phyloP scores from a whole-genome alignment of 2,797 vertebrate genomes.

The Dipus sagitta region DNA sequence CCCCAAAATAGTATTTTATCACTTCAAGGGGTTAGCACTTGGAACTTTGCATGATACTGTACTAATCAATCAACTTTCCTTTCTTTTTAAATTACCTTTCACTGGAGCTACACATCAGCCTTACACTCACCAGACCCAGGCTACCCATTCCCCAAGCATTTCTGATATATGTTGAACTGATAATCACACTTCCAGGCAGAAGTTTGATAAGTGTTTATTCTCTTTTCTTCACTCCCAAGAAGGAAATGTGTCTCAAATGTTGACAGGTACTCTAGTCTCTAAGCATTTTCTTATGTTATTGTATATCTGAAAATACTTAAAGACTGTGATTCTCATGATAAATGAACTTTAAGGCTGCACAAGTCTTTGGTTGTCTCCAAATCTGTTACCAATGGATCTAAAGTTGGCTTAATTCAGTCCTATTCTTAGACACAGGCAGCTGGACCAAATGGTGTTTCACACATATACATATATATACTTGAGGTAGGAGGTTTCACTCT shows the following conservation, averaged over 20 bases:
- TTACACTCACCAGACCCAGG: neutral
- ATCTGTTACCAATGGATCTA: conserved; percentile 69
- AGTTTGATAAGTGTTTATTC: conserved; percentile 75
- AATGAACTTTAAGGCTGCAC: conserved; percentile 81
- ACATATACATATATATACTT: too few species aligned
- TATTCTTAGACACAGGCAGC: conserved; percentile 65
- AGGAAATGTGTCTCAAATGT: conserved; percentile 81
- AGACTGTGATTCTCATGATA: conserved; percentile 82
- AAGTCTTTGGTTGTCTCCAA: conserved; percentile 73
- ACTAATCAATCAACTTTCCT: conserved; percentile 89
- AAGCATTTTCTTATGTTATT: conserved; percentile 73
- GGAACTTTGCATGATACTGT: conserved; percentile 85
- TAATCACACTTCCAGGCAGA: conserved; percentile 73
- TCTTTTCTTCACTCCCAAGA: conserved; percentile 72
- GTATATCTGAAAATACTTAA: conserved; percentile 85
- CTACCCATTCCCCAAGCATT: conserved; percentile 43
- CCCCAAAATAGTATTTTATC: conserved; percentile 79
- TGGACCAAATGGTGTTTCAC: conserved; percentile 11
- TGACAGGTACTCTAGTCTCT: conserved; percentile 73
- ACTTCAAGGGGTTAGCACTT: conserved; percentile 77
- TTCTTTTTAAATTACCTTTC: conserved; percentile 65
- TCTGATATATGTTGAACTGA: conserved; percentile 50
- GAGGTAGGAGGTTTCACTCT: too few species aligned
- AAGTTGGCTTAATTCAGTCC: conserved; percentile 58
- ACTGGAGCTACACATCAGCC: neutral